Base-by-base conservation (phyloP, 2,888 invertebrate species). In the Perizoma flavofasciatum region DNA sequence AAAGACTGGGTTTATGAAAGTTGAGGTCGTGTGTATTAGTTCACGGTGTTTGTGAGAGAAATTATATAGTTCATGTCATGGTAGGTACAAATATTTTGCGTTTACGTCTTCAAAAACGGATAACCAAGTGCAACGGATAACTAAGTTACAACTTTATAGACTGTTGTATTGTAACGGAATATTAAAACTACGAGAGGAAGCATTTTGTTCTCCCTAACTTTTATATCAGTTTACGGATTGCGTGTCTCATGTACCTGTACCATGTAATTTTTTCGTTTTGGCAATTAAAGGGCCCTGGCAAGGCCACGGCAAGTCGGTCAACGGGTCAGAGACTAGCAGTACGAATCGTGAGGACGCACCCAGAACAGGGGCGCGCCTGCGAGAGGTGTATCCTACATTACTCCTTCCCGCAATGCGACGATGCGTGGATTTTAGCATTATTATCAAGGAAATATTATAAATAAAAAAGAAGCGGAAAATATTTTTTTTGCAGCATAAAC, bases 321-420 rank as follows among this genome's bases (percentile, higher is more conserved):
- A 73, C 82, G 79, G 89, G 88, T 87, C 88, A 84, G 74, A 81
- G 77, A 87, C 85, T 85, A 85, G 81, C 72, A 80, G 77, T 78
- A 80, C 81, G 81, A 82, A 78, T 81, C 75, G 82, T 81, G 83
- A 82, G 86, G 87, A 86, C 90, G 86, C 91, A 82, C 89, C 88
- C 85, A 83, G 76, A 85, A 82, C 75, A 72, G 85, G 49, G 69
- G 82, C 86, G 83, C 87, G 78, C 88, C 88, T 81, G 58, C 73
- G 66, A 71, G 79, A 83, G 82, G 81, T 73, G 74, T 74, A 72
- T 62, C 68, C 82, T 78, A 85, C 81, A 79, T 85, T 85, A 84
- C 81, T 78, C 83, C 83, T 83, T 79, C 82, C 91, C 86, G 91
- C 90, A 91, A 82, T 91, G 91, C 90, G 91, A 86, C 89, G 79